Base-by-base conservation (phyloP, 1,140 invertebrate species). In the Ceratina australensis region DNA sequence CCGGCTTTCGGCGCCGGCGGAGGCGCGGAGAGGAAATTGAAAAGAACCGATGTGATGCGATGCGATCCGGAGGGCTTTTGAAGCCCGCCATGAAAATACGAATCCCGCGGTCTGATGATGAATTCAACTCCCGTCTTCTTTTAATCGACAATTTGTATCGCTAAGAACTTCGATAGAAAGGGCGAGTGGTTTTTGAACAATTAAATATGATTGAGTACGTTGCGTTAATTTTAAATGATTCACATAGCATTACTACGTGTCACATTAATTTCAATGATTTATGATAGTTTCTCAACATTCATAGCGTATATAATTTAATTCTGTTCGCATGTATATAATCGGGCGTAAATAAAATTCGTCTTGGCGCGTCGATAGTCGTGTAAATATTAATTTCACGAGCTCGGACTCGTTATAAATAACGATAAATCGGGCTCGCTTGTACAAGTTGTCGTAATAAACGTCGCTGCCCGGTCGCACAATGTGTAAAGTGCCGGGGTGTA, bases 401-500 rank as follows among this genome's bases (percentile, higher is more conserved):
- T 42, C 49, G 15, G 57, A n/a, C 59, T 83, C 74, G 74, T 77
- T 77, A 77, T 77, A 79, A 83, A 83, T 83, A 83, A 83, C 60
- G 47, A 77, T 72, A 84, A 81, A 85, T 85, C 79, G 78, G 75
- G 74, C 68, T 50, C 61, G 69, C 50, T 54, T 63, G 82, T 74
- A 81, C 52, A 72, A 85, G 82, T 84, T 84, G 82, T 84, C 82
- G 82, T 81, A 85, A 85, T 85, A 85, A 85, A 85, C 71, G 79
- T 85, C 83, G 66, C 63, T 18, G 22, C 16, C 54, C 68, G 81
- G 72, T 84, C 86, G 79, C 86, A 87, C 88, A 88, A 90, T 87
- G 87, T 88, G 83, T 84, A 87, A 88, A 91, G 88, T 88, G 83
- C 77, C 80, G 68, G 33, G 81, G 74, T 85, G 86, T 90, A 90